phyloP scores from a whole-genome alignment of 2,888 invertebrate genomes.

The Drosophila maculinotata region DNA sequence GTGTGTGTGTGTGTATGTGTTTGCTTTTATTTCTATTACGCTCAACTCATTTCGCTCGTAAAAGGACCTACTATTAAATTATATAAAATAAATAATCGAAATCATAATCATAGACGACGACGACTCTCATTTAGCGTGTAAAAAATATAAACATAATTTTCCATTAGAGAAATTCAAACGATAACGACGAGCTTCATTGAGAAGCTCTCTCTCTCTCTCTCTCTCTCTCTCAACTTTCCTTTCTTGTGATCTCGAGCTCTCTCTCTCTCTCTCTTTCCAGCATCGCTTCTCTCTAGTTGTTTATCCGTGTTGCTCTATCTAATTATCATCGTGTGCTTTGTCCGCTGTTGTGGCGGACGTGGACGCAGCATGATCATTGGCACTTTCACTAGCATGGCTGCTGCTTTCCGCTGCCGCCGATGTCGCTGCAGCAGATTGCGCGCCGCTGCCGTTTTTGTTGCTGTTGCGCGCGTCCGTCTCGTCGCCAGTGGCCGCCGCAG shows the following conservation, averaged over 20 bases:
- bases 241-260: constrained; percentile 17
- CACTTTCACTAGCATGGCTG: constrained; percentile 74
- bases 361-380: constrained; percentile 71
- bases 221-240: constrained; percentile 7
- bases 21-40: constrained; percentile 49
- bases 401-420: constrained; percentile 46
- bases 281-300: constrained; percentile 2
- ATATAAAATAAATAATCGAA: constrained; percentile 80
- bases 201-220: constrained; percentile 31
- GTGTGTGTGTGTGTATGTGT: constrained; percentile 1
- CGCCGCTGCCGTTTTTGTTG: constrained; percentile 62
- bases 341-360: constrained; percentile 51
- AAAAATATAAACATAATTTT: constrained; percentile 57
- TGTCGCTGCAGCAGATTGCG: constrained; percentile 16
- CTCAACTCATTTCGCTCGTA: constrained; percentile 66
- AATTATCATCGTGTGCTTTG: constrained; percentile 63
- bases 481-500: constrained; percentile 80
- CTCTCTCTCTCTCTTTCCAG: constrained; percentile 14
- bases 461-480: constrained; percentile 75
- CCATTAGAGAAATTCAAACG: constrained; percentile 58
- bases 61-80: constrained; percentile 74
- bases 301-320: constrained; percentile 14
- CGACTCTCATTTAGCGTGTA: constrained; percentile 55
- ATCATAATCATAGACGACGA: constrained; percentile 66
- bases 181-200: constrained; percentile 64